Evolutionary conservation across 2,797 vertebrate species (phyloP).

Genomic region (Notamacropus eugenii): DNA sequence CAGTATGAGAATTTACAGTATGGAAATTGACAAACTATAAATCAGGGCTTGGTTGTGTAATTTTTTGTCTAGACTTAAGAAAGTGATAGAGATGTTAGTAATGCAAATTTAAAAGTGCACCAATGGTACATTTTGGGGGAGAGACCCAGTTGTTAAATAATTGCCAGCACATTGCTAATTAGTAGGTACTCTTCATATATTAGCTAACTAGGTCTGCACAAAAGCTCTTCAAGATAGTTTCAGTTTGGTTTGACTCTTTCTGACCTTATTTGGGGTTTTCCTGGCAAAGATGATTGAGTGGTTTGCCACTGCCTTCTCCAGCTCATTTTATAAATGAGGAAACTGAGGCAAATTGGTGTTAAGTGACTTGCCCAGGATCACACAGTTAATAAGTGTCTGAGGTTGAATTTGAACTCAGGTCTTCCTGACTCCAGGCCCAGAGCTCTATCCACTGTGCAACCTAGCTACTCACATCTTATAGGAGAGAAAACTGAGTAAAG

Average conservation of each 20-base stretch:
- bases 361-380: not conserved
- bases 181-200: not conserved
- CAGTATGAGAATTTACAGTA: not conserved
- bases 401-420: not conserved
- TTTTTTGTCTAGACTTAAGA: not conserved
- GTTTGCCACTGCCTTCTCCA: not conserved
- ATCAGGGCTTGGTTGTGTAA: not conserved
- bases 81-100: not conserved
- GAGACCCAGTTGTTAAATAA: not conserved
- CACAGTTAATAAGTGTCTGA: not conserved
- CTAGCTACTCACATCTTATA: not conserved
- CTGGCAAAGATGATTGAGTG: not conserved
- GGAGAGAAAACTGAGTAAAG: not conserved
- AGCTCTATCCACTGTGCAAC: not conserved
- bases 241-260: not conserved
- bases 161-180: not conserved
- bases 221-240: not conserved
- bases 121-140: not conserved
- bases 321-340: not conserved
- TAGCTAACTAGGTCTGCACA: not conserved
- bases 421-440: not conserved
- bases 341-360: not conserved
- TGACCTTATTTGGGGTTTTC: not conserved
- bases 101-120: not conserved
- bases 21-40: not conserved